Base-by-base conservation (phyloP, 2,113 vertebrate genomes). In the Eudyptes chrysolophus region DNA sequence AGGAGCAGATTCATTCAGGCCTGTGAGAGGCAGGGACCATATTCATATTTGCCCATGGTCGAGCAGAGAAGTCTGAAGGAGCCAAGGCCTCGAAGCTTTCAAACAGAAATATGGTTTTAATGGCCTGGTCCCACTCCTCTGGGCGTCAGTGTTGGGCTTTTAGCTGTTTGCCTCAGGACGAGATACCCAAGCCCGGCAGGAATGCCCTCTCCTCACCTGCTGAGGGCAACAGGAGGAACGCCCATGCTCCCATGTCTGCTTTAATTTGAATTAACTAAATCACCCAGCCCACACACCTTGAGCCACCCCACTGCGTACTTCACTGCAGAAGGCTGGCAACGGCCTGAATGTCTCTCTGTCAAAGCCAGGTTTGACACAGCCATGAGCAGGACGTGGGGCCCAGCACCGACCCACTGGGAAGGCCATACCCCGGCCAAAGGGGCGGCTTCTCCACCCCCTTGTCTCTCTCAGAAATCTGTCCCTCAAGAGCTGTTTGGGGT, bases 281-380 rank as follows among this genome's bases (percentile, higher is more conserved):
- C 24, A 10, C 32, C 6, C 62, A 61, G 13, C 49, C 42, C 55
- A n/a, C 42, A 38, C 3, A 1, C 36, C 36, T 54, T 6, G 30
- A 75, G 51, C 51, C n/a, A 21, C 22, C 26, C n/a, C 44, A 4
- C 16, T 0, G 0, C 1, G 2, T 7, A 6, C 60, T 40, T 46
- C 52, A 7, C 13, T 3, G 6, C 1, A 0, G 61, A 26, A 66
- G 46, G 17, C 5, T 60, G 76, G 29, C 51, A 29, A 19, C 40
- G 48, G n/a, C 46, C 66, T 13, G 18, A 13, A 16, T 7, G 4
- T 44, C 18, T 14, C 46, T 64, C 29, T 76, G 70, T 12, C 42
- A 3, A 48, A 65, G 36, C 49, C 38, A 21, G 49, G 61, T 29
- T 42, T 3, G 2, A 16, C 3, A 3, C 26, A 25, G 21, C 52